phyloP scores from a whole-genome alignment of 2,797 vertebrate genomes.

The Gambusia yucatana region DNA sequence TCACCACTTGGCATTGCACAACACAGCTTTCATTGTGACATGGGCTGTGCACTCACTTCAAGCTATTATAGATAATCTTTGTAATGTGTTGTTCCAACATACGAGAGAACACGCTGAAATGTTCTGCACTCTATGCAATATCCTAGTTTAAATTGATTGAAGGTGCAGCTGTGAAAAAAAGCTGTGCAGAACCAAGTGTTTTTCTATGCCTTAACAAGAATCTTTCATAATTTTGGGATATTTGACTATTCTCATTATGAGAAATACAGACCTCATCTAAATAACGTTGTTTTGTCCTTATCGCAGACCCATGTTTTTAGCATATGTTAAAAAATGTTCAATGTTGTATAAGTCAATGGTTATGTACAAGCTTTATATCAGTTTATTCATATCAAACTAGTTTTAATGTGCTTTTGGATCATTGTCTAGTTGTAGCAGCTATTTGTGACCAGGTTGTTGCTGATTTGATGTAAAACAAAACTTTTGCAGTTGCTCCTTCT shows the following conservation, averaged over 20 bases:
- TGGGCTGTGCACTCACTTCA: conserved; percentile 10
- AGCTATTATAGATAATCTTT: conserved; percentile 19
- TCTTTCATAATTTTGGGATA: not conserved
- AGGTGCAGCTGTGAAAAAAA: not conserved
- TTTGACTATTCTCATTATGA: not conserved
- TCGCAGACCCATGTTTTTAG: not conserved
- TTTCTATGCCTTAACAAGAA: not conserved
- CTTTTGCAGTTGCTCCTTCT: not conserved
- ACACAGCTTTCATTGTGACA: conserved; percentile 28
- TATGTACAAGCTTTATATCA: not conserved
- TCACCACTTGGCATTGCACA: conserved; percentile 35
- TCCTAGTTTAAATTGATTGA: conserved; percentile 1
- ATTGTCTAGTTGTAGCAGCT: not conserved
- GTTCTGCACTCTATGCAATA: conserved; percentile 1
- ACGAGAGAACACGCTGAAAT: conserved; percentile 5
- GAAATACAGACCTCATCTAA: not conserved
- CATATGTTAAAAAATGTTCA: not conserved
- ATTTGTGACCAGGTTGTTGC: not conserved
- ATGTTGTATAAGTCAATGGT: not conserved
- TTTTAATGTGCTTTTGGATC: not conserved
- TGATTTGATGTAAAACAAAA: not conserved
- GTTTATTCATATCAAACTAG: not conserved
- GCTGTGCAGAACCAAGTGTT: not conserved
- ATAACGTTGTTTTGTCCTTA: not conserved
- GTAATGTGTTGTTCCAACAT: conserved; percentile 6